Conservation (phyloP, 35 echinoderm and acorn worm species). For the Holothuria glaberrima region DNA sequence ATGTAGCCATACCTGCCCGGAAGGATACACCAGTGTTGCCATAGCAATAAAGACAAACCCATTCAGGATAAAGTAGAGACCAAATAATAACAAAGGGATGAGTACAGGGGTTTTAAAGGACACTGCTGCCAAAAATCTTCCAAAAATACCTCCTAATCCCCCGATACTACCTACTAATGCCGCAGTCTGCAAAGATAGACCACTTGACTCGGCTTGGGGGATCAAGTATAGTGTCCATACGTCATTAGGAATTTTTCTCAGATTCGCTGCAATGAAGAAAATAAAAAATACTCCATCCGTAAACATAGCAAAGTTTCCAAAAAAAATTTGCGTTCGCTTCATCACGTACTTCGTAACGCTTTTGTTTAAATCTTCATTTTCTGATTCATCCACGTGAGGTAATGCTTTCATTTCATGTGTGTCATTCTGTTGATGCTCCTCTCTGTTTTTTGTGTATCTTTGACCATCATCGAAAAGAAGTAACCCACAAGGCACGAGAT, state of each 20-base stretch:
- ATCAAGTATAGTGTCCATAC: slow-evolving; percentile 36
- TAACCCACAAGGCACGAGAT: slow-evolving; percentile 33
- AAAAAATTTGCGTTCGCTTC: background rate
- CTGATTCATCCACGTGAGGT: background rate
- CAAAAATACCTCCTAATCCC: background rate
- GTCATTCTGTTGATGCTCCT: background rate
- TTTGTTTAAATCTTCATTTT: too few species aligned
- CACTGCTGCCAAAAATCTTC: background rate
- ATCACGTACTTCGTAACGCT: background rate
- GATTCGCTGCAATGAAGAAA: slow-evolving; percentile 33
- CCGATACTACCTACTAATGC: slow-evolving; percentile 28
- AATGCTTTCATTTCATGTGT: background rate
- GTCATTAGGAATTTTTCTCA: slow-evolving; percentile 48
- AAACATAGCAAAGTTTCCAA: background rate
- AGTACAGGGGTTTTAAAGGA: background rate
- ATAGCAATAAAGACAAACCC: slow-evolving; percentile 25
- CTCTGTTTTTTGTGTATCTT: background rate
- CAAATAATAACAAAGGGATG: background rate
- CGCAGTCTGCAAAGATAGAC: background rate
- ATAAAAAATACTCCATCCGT: background rate
- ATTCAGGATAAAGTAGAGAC: slow-evolving; percentile 9
- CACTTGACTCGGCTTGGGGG: background rate
- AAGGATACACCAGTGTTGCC: background rate
- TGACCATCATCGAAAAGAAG: background rate
- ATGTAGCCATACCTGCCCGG: background rate